Conservation (phyloP, 2,797 vertebrate species). For the Epinephelus malabaricus region DNA sequence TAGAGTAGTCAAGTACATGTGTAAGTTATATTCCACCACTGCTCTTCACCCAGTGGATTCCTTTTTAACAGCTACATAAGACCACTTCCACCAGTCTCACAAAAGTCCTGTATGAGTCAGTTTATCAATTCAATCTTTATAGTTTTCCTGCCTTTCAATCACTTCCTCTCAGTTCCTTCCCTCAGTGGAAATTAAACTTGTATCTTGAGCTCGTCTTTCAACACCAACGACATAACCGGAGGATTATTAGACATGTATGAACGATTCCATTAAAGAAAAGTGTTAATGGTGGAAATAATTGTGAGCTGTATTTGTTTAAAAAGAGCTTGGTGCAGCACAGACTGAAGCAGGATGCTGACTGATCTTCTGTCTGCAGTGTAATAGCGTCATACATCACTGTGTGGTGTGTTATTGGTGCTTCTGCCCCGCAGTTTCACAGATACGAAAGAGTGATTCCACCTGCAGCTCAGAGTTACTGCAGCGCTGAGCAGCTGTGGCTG, state of each 20-base stretch:
- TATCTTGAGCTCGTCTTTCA: not conserved
- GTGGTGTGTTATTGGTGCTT: constrained; percentile 62
- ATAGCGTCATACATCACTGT: constrained; percentile 73
- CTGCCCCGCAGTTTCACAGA: constrained; percentile 65
- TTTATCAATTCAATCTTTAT: not conserved
- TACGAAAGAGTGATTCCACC: constrained; percentile 69
- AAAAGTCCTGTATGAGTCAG: not conserved
- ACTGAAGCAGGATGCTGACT: constrained; percentile 51
- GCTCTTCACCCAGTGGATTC: not conserved
- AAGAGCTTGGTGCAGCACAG: constrained; percentile 13
- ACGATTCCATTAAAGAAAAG: constrained; percentile 9
- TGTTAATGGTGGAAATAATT: constrained; percentile 11
- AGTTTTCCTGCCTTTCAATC: not conserved
- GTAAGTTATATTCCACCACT: not conserved
- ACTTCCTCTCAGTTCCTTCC: not conserved
- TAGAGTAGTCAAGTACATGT: not conserved
- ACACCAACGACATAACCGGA: not conserved
- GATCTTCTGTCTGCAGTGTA: constrained; percentile 71
- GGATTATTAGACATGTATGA: constrained; percentile 18
- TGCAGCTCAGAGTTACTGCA: constrained; percentile 55
- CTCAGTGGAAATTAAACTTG: constrained; percentile 30
- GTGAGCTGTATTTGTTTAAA: constrained; percentile 21
- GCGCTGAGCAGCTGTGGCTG: constrained; percentile 43
- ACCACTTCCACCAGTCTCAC: not conserved
- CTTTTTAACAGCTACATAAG: not conserved